These are phyloP conservation scores for Orientallactaga sibirica DNA, from an alignment of 2,797 vertebrate species.

Conservation along the genomic window DNA sequence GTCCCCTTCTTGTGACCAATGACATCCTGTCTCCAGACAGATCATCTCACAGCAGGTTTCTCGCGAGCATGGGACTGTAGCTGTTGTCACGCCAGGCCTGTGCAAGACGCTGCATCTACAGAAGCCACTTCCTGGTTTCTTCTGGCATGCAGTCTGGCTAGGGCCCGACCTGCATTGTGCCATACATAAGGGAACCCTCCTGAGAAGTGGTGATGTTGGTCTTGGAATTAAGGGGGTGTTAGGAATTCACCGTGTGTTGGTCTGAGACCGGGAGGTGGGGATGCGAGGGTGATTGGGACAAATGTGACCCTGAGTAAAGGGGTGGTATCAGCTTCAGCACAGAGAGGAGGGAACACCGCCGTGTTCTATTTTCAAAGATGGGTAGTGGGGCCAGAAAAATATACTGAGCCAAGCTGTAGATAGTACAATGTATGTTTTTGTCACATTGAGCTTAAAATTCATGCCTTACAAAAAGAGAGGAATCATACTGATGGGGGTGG, in stretches of 20 bases:
- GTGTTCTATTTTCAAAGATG: background rate
- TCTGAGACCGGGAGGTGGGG: background rate
- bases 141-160: too few species aligned
- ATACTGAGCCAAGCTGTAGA: background rate
- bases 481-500: background rate
- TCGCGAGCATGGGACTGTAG: too few species aligned
- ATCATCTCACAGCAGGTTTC: too few species aligned
- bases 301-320: background rate
- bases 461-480: background rate
- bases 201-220: background rate
- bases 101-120: too few species aligned
- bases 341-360: background rate
- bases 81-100: too few species aligned
- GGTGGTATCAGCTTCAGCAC: too few species aligned
- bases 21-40: too few species aligned
- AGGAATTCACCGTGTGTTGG: background rate
- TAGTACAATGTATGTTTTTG: background rate
- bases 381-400: background rate
- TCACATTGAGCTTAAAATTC: background rate
- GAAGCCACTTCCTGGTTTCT: too few species aligned
- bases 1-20: too few species aligned
- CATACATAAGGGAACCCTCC: background rate
- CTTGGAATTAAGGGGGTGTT: background rate
- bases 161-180: too few species aligned
- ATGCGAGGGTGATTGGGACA: background rate